These are phyloP conservation scores for Charaxes varanes DNA, from an alignment of 1,140 invertebrate species.

Conservation along the genomic window DNA sequence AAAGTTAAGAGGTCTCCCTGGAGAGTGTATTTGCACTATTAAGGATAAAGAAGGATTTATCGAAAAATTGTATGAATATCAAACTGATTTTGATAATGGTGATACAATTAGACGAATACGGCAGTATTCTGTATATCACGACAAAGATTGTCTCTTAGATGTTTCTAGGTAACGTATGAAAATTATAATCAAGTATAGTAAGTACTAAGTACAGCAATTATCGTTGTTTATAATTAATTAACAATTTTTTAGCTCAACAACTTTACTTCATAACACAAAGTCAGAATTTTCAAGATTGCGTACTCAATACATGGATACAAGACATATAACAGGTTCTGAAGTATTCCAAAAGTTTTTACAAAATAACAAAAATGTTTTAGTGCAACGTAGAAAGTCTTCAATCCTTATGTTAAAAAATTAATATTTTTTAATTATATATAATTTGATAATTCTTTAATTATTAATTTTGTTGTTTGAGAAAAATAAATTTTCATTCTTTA, in stretches of 20 bases:
- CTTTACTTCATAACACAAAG: conserved; percentile 11
- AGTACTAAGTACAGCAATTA: neutral
- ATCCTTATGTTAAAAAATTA: no score
- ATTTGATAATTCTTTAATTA: no score
- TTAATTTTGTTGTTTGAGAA: no score
- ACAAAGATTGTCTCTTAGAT: conserved; percentile 57
- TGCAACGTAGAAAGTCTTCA: neutral
- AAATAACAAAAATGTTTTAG: conserved; percentile 28
- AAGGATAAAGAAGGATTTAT: conserved; percentile 60
- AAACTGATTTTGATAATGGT: conserved; percentile 38
- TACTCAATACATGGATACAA: neutral
- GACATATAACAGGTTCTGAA: conserved; percentile 39
- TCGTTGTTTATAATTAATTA: neutral
- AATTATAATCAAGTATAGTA: neutral
- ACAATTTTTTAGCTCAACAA: conserved; percentile 28
- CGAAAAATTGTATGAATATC: conserved; percentile 57
- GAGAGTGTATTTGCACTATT: conserved; percentile 52
- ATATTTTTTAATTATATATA: no score
- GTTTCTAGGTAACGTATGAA: conserved; percentile 16
- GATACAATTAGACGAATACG: conserved; percentile 48
- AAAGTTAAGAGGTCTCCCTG: conserved; percentile 39
- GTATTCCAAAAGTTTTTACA: conserved; percentile 49
- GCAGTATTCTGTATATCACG: conserved; percentile 58
- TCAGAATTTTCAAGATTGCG: conserved; percentile 1
- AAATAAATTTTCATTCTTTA: no score